phyloP scores from a whole-genome alignment of 2,113 vertebrate genomes.

The Hymenochirus boettgeri region DNA sequence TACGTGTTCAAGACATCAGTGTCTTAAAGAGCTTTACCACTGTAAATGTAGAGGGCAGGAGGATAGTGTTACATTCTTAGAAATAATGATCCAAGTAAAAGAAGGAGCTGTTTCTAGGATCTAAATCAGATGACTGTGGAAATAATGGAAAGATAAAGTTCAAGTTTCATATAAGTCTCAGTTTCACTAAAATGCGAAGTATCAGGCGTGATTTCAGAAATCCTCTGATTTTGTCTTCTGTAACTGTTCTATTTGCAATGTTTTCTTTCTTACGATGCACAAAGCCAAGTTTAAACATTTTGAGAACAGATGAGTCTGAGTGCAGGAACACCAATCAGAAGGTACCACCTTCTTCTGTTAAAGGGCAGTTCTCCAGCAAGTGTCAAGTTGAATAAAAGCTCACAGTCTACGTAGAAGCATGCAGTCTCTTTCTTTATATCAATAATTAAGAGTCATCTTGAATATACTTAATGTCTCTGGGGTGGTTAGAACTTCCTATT shows the following conservation, averaged over 20 bases:
- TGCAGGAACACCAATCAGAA: conserved; percentile 50
- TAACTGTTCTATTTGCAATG: conserved; percentile 42
- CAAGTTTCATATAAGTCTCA: conserved; percentile 55
- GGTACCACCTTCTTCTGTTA: conserved; percentile 40
- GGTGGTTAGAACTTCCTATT: conserved; percentile 30
- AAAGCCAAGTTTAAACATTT: conserved; percentile 49
- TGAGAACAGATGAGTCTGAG: conserved; percentile 44
- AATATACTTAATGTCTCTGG: conserved; percentile 20
- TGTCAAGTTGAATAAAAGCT: conserved; percentile 45
- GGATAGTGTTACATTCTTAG: conserved; percentile 46
- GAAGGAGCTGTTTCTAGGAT: conserved; percentile 48
- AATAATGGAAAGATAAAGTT: conserved; percentile 51
- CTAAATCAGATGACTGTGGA: conserved; percentile 40
- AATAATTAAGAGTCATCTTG: conserved; percentile 36
- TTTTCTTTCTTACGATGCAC: conserved; percentile 44
- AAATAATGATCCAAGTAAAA: conserved; percentile 49
- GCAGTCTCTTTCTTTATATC: conserved; percentile 38
- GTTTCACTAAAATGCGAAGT: conserved; percentile 45
- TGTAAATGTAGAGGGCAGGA: conserved; percentile 39
- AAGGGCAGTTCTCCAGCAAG: conserved; percentile 44
- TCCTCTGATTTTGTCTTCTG: conserved; percentile 34
- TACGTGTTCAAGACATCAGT: too few relatives aligned
- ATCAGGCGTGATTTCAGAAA: conserved; percentile 43
- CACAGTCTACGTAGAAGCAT: conserved; percentile 45
- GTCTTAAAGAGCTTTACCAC: too few relatives aligned